These are phyloP conservation scores for Spermophilus dauricus DNA, from an alignment of 2,113 vertebrate species.

Conservation along the genomic window DNA sequence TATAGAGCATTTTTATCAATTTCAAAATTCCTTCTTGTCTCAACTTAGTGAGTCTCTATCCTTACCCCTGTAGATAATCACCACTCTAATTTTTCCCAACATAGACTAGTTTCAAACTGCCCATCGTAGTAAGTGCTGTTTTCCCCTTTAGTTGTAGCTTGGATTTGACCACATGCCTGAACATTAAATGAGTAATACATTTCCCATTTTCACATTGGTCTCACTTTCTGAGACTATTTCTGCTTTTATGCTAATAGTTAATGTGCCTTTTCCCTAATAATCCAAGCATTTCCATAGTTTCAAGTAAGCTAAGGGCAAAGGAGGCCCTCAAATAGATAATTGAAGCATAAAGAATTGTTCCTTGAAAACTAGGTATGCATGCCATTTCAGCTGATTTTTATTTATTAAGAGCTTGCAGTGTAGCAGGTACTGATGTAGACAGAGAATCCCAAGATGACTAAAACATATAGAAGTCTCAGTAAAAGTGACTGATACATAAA, in stretches of 20 bases:
- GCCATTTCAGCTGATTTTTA: background rate
- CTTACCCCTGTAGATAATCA: background rate
- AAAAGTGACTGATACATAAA: background rate
- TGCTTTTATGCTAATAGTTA: background rate
- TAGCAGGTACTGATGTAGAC: background rate
- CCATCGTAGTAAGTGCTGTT: background rate
- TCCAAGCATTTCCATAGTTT: background rate
- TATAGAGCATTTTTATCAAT: background rate
- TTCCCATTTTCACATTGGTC: background rate
- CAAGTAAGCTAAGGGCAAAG: background rate
- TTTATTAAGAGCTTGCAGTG: background rate
- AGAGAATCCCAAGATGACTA: background rate
- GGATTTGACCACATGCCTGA: background rate
- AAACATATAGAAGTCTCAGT: background rate
- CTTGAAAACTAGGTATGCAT: background rate
- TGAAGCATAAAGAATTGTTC: background rate
- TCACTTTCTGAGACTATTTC: background rate
- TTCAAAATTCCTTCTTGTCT: background rate
- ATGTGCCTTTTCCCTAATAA: background rate
- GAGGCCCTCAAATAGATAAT: background rate
- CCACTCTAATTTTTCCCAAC: background rate
- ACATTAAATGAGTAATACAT: background rate
- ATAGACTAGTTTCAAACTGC: slow-evolving; percentile 37
- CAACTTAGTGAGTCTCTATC: background rate
- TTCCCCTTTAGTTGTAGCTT: background rate